phyloP scores from a whole-genome alignment of 2,888 invertebrate species.

The Dasypogon diadema region DNA sequence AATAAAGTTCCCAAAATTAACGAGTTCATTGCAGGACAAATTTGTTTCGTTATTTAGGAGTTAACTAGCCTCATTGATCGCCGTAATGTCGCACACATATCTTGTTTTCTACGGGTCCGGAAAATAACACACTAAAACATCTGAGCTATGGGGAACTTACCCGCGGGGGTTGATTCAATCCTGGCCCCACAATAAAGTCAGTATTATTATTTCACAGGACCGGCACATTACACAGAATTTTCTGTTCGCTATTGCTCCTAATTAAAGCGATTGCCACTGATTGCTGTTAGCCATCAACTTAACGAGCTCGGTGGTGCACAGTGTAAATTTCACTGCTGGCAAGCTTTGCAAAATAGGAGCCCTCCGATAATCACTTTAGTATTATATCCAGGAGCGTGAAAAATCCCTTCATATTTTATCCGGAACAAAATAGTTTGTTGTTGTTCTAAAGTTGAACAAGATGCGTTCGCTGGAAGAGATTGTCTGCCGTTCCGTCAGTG shows the following conservation, averaged over 20 bases:
- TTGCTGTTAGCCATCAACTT: conserved; percentile 16
- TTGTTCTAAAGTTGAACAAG: too few relatives aligned
- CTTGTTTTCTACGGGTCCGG: background rate
- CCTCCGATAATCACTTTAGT: background rate
- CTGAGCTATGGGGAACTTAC: background rate
- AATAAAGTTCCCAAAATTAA: background rate
- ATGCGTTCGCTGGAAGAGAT: too few relatives aligned
- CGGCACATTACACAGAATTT: background rate
- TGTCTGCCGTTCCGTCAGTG: too few relatives aligned
- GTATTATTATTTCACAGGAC: background rate
- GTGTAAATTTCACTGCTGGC: conserved; percentile 3
- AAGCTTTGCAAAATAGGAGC: background rate
- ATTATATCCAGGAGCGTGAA: background rate
- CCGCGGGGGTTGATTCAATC: background rate
- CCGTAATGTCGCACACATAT: background rate
- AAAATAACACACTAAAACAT: background rate
- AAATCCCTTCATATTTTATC: background rate
- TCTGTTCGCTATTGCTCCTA: conserved; percentile 17
- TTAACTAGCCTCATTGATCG: conserved; percentile 7
- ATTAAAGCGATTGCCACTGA: conserved; percentile 17
- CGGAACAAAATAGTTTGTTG: background rate
- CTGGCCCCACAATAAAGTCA: background rate
- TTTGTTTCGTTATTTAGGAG: conserved; percentile 7
- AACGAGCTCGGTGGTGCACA: conserved; percentile 3
- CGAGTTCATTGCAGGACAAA: background rate